These are phyloP conservation scores for Oncorhynchus keta DNA, from an alignment of 2,113 vertebrate species.

Conservation along the genomic window DNA sequence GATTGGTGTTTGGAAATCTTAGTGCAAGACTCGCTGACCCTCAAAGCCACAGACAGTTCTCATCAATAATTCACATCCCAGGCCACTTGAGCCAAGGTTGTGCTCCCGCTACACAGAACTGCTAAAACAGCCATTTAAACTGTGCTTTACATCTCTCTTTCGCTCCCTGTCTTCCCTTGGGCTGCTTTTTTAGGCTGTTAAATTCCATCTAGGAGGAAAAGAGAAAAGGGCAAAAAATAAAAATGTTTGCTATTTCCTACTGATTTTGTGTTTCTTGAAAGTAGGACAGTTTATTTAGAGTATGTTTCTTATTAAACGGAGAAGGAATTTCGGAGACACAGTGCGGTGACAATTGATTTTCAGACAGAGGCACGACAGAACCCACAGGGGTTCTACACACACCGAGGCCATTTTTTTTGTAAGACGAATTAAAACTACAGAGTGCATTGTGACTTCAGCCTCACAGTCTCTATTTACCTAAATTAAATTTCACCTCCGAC, in stretches of 20 bases:
- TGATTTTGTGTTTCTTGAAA: not conserved
- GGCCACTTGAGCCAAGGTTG: constrained; percentile 9
- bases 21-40: constrained; percentile 19
- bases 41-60: constrained; percentile 13
- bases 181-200: not conserved
- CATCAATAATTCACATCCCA: constrained; percentile 36
- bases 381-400: not conserved
- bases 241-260: no score
- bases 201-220: no score
- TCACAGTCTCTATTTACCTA: not conserved
- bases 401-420: not conserved
- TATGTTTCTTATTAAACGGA: no score
- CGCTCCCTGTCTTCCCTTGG: not conserved
- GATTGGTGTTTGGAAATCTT: constrained; percentile 21
- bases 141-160: not conserved
- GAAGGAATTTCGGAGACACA: not conserved
- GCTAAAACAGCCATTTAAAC: not conserved
- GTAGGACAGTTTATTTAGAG: not conserved
- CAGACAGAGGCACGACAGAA: not conserved
- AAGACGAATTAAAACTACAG: constrained; percentile 11
- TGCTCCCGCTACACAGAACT: no score
- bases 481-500: constrained; percentile 7
- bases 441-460: not conserved
- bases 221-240: no score
- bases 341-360: not conserved